Evolutionary conservation across 2,797 vertebrate genomes (phyloP), one percentile per base, ranked within the genome.

Genomic region (Linurgus olivaceus): DNA sequence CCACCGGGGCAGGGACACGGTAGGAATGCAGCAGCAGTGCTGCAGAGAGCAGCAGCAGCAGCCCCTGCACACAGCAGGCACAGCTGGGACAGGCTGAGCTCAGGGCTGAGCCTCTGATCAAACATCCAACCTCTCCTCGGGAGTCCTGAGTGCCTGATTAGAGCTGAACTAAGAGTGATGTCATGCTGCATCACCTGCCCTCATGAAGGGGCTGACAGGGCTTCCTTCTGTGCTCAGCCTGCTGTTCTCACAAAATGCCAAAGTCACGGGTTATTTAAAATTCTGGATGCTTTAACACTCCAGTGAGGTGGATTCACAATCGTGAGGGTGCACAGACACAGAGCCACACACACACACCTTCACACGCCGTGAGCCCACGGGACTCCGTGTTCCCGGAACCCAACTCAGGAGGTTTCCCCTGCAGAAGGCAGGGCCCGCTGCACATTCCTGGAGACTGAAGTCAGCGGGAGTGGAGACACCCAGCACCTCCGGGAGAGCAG

Each of bases 331-430:
- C 75, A 19, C 37, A 59, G 51, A 17, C 19, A 21, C n/a, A 19
- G 37, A 57, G 38, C 23, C 12, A 3, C 47, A 1, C 1, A 11
- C 2, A 4, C 48, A 31, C 52, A 17, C 25, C 9, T 21, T 15
- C 54, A 5, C 31, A 3, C 2, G 1, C 58, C 3, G 1, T 0
- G 4, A 29, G 35, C 5, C 54, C 38, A 1, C 7, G 31, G 21
- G 35, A 12, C 29, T n/a, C 17, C 31, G 0, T 33, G 35, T 35
- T 17, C 29, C 29, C 38, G 70, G 80, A 76, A 21, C 2, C 28
- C 90, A 16, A 10, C 37, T 3, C 3, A 6, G 42, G 7, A 38
- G 42, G 8, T 11, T 38, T 81, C 45, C 61, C 8, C 10, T 7
- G 47, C 13, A 2, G 18, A 15, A 70, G 63, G 88, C 75, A 73